Conservation (phyloP, 1,140 invertebrate genomes). For the Drosophila parvula region DNA sequence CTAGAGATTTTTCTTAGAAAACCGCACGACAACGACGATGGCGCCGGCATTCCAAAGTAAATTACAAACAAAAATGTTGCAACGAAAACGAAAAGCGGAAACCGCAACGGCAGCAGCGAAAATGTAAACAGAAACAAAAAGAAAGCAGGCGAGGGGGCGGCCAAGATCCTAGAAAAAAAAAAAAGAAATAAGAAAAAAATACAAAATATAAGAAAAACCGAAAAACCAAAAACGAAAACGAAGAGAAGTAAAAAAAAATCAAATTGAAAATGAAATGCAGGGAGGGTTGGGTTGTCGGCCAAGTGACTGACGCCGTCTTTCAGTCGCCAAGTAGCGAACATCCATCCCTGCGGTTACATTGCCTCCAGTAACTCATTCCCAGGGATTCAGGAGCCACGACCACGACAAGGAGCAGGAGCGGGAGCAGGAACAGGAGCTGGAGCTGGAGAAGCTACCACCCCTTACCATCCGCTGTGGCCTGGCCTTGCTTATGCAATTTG, state of each 20-base stretch:
- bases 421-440: too few species aligned
- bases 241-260: constrained; percentile 21
- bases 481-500: constrained; percentile 73
- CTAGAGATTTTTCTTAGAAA: constrained; percentile 77
- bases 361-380: neutral
- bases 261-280: constrained; percentile 67
- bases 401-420: neutral
- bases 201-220: neutral
- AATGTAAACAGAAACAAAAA: constrained; percentile 66
- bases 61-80: constrained; percentile 81
- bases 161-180: constrained; percentile 3
- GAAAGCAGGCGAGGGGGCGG: neutral
- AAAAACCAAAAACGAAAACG: constrained; percentile 1
- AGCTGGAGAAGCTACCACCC: neutral
- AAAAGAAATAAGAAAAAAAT: constrained; percentile 13
- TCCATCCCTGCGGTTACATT: constrained; percentile 6
- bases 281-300: constrained; percentile 26
- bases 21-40: constrained; percentile 38
- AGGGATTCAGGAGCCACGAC: neutral
- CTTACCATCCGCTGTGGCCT: neutral
- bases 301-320: constrained; percentile 74
- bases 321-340: constrained; percentile 51
- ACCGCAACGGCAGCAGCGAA: constrained; percentile 69
- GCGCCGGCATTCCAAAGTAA: constrained; percentile 75
- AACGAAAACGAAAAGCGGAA: constrained; percentile 67